Evolutionary conservation across 2,797 vertebrate genomes (phyloP), one percentile per base, ranked within the genome.

Genomic region (Macropus fuliginosus): DNA sequence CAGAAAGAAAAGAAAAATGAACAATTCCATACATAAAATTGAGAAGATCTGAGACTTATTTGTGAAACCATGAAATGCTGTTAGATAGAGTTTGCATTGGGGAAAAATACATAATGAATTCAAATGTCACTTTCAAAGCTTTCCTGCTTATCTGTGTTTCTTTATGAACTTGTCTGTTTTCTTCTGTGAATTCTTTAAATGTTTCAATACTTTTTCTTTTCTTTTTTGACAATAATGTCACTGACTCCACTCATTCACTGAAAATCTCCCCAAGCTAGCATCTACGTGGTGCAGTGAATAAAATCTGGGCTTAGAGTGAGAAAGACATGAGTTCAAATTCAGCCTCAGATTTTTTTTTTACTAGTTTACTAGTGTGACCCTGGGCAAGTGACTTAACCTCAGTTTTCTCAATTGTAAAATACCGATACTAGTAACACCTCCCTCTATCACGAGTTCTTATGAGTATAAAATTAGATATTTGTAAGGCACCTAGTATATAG

Each of bases 1-100:
- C 9, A 6, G 0, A 0, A n/a, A 54, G 31, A 18, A 24, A 8
- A 3, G 1, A 14, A 0, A 0, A 0, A 6, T 24, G 14, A 31
- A 66, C 6, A 29, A 2, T 29, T 59, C 62, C 27, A 0, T 11
- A 9, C 27, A n/a, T 34, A 66, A 16, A 66, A 5, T 46, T 27
- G 40, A 81, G 8, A 40, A 46, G 8, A 81, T 46, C 8, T 46
- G 9, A 81, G 21, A 9, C 14, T 24, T 24, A 50, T 29, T 56
- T n/a, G 28, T 50, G 21, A 29, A 3, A 28, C 21, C 24, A 13
- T 0, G 3, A 10, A 2, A 11, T 0, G 0, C 27, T 40, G 54
- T 21, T 40, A 0, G 1, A 0, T 11, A 56, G 18, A 1, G 13
- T 28, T 34, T 55, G 4, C 54, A 0, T 0, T 1, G 3, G 62